phyloP scores from a whole-genome alignment of 2,888 invertebrate species.

The Drosophila ochracea region DNA sequence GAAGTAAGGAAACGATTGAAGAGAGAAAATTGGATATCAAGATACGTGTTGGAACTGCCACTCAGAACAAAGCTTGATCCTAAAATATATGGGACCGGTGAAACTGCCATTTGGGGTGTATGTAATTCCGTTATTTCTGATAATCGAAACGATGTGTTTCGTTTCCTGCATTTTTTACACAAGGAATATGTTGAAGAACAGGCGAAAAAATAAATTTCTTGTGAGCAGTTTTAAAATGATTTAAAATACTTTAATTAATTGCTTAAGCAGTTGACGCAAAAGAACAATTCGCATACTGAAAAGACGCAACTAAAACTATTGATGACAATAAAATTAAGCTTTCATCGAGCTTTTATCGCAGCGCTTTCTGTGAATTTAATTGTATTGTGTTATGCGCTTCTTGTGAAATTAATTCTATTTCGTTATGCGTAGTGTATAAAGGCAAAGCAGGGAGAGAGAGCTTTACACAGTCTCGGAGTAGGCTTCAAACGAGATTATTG shows the following conservation, averaged over 20 bases:
- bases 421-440: neutral
- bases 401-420: neutral
- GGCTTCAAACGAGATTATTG: neutral
- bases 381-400: too few relatives aligned
- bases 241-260: neutral
- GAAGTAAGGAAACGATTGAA: constrained; percentile 5
- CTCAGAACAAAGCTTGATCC: neutral
- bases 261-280: too few relatives aligned
- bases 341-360: neutral
- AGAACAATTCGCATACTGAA: too few relatives aligned
- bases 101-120: neutral
- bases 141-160: neutral
- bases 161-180: constrained; percentile 2
- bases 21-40: constrained; percentile 31
- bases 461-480: neutral
- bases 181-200: neutral
- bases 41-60: neutral
- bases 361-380: neutral
- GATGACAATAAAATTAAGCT: neutral
- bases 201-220: neutral
- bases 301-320: neutral
- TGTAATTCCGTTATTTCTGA: too few relatives aligned
- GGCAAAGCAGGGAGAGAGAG: neutral
- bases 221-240: neutral
- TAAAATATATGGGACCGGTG: neutral